Percentiles rank a stretch among this genome's conserved stretches.
phyloP scores from a whole-genome alignment of 2,797 vertebrate genomes.

The Benthosema pterotum region DNA sequence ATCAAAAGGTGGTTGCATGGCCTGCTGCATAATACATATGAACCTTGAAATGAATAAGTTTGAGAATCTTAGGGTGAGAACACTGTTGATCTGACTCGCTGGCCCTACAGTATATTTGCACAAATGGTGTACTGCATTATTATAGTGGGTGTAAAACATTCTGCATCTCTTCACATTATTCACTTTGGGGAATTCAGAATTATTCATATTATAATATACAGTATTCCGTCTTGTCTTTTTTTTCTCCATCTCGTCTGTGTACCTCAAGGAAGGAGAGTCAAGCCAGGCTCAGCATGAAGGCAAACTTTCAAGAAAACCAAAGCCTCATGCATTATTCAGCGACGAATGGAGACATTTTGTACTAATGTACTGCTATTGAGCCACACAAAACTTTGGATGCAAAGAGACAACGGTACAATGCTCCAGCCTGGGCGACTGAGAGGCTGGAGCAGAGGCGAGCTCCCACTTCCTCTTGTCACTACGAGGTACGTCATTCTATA shows the following conservation, averaged over 20 bases:
- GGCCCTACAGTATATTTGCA: no score
- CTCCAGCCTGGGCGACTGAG: slow-evolving; percentile 29
- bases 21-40: no score
- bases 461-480: slow-evolving; percentile 49
- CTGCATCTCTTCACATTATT: slow-evolving; percentile 2
- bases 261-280: slow-evolving; percentile 2
- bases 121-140: no score
- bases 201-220: background rate
- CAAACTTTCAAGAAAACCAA: slow-evolving; percentile 30
- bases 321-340: slow-evolving; percentile 31
- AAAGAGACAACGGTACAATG: slow-evolving; percentile 44
- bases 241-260: background rate
- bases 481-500: slow-evolving; percentile 31
- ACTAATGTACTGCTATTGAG: slow-evolving; percentile 30
- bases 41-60: no score
- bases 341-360: slow-evolving; percentile 32
- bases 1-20: no score
- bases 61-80: no score
- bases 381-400: slow-evolving; percentile 34
- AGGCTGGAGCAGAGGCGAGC: slow-evolving; percentile 29
- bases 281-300: background rate
- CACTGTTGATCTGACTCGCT: no score
- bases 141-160: no score
- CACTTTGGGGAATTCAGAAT: no score
- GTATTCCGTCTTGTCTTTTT: background rate